These are phyloP conservation scores for Platyscapa corneri DNA, from an alignment of 1,140 invertebrate species.

Conservation along the genomic window DNA sequence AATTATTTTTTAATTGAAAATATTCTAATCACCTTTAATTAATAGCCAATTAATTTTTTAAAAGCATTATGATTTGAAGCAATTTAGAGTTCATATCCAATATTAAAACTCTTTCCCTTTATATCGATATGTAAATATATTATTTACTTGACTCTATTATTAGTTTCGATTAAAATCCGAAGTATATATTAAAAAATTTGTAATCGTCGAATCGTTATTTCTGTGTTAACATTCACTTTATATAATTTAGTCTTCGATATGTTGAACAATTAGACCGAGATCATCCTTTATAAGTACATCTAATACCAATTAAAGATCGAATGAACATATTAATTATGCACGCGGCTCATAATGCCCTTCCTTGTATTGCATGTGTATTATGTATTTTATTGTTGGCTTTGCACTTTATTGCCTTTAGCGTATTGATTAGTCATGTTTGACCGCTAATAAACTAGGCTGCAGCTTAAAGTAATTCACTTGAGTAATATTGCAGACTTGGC, in stretches of 20 bases:
- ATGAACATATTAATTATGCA: background rate
- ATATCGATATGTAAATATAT: too few relatives aligned
- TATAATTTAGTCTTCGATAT: background rate
- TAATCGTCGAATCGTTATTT: background rate
- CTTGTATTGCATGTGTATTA: background rate
- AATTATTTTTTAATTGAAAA: too few relatives aligned
- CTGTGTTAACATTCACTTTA: background rate
- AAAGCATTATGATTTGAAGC: too few relatives aligned
- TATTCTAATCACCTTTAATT: too few relatives aligned
- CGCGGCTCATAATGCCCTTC: background rate
- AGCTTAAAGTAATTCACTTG: slow-evolving; percentile 5
- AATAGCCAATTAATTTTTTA: too few relatives aligned
- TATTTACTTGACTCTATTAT: too few relatives aligned
- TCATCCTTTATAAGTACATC: background rate
- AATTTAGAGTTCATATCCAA: too few relatives aligned
- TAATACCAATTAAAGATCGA: background rate
- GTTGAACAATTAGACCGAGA: background rate
- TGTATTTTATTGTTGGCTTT: background rate
- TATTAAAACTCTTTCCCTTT: too few relatives aligned
- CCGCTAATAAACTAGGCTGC: slow-evolving; percentile 6
- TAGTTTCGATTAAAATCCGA: too few relatives aligned
- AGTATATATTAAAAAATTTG: background rate
- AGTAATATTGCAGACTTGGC: background rate
- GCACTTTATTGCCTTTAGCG: background rate
- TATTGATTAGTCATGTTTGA: slow-evolving; percentile 1